Conservation (phyloP, 2,888 invertebrate genomes). For the Polymixis flavicincta region DNA sequence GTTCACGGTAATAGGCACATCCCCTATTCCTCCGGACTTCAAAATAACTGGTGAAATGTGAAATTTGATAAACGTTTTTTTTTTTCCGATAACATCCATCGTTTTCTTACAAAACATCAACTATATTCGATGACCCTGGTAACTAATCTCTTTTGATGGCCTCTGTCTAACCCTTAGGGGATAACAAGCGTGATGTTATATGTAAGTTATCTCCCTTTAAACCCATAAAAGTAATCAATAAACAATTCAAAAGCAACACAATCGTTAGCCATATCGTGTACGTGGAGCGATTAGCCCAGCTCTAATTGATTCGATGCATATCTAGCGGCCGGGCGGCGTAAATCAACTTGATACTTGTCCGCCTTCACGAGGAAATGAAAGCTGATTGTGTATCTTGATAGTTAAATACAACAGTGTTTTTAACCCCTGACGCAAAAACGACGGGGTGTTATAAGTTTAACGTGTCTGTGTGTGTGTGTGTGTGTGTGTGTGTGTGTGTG, state of each 20-base stretch:
- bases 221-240: conserved; percentile 26
- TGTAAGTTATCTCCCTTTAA: neutral
- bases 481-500: no score
- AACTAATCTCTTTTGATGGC: neutral
- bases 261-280: conserved; percentile 55
- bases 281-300: conserved; percentile 67
- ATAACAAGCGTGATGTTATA: neutral
- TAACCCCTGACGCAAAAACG: no score
- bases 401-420: conserved; percentile 29
- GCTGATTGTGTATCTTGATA: conserved; percentile 50
- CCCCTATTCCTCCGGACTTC: neutral
- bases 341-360: conserved; percentile 65
- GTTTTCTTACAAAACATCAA: no score
- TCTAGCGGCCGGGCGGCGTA: conserved; percentile 65
- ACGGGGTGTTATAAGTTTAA: no score
- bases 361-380: conserved; percentile 48
- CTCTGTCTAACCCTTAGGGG: neutral
- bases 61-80: no score
- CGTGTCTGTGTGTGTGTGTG: no score
- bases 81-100: no score
- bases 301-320: conserved; percentile 77
- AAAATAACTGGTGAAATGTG: neutral
- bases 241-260: conserved; percentile 38
- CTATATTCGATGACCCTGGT: no score
- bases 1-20: neutral